phyloP scores from a whole-genome alignment of 2,113 vertebrate genomes.

The Lamprotornis superbus region DNA sequence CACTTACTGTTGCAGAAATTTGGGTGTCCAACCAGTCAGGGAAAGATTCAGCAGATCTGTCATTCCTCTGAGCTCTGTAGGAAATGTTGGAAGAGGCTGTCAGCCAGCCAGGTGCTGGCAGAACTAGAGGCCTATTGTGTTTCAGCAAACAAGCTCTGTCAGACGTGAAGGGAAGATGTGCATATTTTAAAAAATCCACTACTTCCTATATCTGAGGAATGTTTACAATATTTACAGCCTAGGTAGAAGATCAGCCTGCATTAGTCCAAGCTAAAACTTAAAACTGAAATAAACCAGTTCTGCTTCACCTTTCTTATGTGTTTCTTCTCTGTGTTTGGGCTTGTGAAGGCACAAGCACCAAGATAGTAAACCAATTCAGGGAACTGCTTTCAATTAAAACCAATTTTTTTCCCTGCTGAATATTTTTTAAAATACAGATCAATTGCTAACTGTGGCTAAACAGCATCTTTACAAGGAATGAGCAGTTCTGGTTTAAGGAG shows the following conservation, averaged over 20 bases:
- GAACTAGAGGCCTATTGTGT: neutral
- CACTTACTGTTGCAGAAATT: neutral
- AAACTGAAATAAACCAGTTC: neutral
- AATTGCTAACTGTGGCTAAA: neutral
- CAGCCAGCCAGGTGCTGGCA: conserved; percentile 23
- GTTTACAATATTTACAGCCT: neutral
- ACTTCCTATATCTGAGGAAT: neutral
- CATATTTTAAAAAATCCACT: neutral
- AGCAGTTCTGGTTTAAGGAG: neutral
- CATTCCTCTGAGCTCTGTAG: conserved; percentile 53
- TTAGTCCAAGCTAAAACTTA: neutral
- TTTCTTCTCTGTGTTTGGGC: neutral
- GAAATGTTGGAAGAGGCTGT: conserved; percentile 46
- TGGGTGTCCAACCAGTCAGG: conserved; percentile 35
- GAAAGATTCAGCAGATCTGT: conserved; percentile 57
- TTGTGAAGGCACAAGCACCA: neutral
- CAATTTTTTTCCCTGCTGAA: neutral
- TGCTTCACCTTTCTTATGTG: neutral
- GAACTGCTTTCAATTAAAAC: neutral
- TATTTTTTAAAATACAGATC: neutral
- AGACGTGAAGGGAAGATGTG: neutral
- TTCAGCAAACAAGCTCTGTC: neutral
- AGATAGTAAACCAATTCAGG: neutral
- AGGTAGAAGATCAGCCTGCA: neutral
- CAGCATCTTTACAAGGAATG: neutral